phyloP scores from a whole-genome alignment of 1,140 invertebrate genomes.

The Frieseomelitta varia region DNA sequence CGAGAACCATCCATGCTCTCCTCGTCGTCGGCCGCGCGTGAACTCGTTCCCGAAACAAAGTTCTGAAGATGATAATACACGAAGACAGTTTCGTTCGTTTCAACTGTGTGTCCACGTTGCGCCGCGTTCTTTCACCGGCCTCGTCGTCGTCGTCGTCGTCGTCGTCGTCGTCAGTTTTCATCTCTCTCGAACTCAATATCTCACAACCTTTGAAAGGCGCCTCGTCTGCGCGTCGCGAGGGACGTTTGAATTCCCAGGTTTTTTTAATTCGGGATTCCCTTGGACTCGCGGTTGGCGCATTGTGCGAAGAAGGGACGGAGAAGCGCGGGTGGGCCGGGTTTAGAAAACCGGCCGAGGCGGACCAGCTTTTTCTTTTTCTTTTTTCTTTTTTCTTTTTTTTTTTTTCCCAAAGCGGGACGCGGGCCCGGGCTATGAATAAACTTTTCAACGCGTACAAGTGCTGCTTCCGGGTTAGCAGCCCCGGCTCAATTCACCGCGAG shows the following conservation, averaged over 20 bases:
- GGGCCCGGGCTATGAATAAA: conserved; percentile 63
- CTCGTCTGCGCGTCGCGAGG: background rate
- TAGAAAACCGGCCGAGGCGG: conserved; percentile 27
- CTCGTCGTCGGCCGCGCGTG: too few relatives aligned
- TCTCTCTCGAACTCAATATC: conserved; percentile 32
- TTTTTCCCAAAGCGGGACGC: background rate
- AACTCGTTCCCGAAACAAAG: background rate
- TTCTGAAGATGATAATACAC: conserved; percentile 1
- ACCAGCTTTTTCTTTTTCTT: conserved; percentile 17
- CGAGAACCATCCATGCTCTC: too few relatives aligned
- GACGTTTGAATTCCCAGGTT: conserved; percentile 22
- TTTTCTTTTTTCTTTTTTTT: too few relatives aligned
- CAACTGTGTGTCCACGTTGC: background rate
- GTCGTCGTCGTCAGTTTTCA: too few relatives aligned
- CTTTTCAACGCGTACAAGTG: conserved; percentile 68
- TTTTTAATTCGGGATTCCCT: conserved; percentile 37
- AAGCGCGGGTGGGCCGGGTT: background rate
- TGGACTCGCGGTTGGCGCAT: conserved; percentile 1
- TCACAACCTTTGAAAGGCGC: background rate
- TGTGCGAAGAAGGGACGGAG: background rate
- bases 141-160: too few relatives aligned
- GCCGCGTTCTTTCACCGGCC: background rate
- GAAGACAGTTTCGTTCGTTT: background rate
- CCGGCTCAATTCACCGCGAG: conserved; percentile 30
- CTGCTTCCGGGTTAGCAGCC: conserved; percentile 17